Conservation (phyloP, 2,888 invertebrate species). For the Catocala sponsa region DNA sequence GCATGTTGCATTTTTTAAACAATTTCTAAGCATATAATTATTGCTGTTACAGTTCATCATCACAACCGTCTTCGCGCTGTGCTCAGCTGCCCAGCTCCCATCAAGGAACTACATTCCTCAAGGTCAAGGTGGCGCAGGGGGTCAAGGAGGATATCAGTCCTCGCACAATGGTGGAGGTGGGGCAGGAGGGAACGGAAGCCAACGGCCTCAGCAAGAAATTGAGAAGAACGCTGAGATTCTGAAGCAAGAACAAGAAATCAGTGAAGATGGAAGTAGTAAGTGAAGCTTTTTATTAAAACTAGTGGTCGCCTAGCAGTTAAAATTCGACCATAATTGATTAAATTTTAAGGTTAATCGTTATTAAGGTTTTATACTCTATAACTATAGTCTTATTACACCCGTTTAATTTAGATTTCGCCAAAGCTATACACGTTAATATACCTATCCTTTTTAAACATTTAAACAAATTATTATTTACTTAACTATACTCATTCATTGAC, state of each 20-base stretch:
- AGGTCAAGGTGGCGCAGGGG: conserved; percentile 41
- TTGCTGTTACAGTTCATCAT: conserved; percentile 64
- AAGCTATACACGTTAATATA: too few relatives aligned
- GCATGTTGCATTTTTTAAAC: too few relatives aligned
- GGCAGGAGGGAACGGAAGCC: conserved; percentile 55
- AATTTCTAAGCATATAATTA: too few relatives aligned
- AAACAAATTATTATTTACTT: too few relatives aligned
- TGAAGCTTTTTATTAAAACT: conserved; percentile 22
- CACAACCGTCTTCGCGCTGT: conserved; percentile 56
- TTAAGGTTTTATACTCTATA: too few relatives aligned
- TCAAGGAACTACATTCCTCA: conserved; percentile 69
- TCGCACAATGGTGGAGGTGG: conserved; percentile 34
- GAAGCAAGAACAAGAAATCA: conserved; percentile 68
- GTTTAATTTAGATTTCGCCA: too few relatives aligned
- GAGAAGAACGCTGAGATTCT: conserved; percentile 73
- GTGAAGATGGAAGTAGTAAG: conserved; percentile 65
- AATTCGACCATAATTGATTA: too few relatives aligned
- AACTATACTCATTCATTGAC: too few relatives aligned
- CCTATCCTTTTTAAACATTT: too few relatives aligned
- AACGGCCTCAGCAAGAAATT: conserved; percentile 66
- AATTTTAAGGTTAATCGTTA: too few relatives aligned
- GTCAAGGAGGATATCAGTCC: conserved; percentile 26
- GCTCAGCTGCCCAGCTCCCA: conserved; percentile 69
- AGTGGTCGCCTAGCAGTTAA: not conserved
- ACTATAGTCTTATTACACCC: too few relatives aligned